These are phyloP conservation scores for Monopterus albus DNA, from an alignment of 2,113 vertebrate genomes.

Conservation along the genomic window DNA sequence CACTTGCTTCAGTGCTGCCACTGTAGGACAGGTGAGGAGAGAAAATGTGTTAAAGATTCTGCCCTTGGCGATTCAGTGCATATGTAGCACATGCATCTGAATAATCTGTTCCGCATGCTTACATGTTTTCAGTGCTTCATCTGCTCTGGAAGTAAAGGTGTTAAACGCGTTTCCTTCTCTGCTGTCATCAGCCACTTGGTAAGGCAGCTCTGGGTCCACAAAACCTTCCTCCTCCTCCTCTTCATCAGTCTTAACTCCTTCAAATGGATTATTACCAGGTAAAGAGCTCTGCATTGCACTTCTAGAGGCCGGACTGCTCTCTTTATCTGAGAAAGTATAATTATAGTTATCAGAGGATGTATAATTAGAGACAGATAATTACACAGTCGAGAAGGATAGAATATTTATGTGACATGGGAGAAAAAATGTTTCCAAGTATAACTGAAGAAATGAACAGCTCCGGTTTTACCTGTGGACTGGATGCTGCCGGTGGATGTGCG, in stretches of 20 bases:
- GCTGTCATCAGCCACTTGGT: constrained; percentile 59
- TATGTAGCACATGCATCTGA: too few species aligned
- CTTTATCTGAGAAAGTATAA: constrained; percentile 71
- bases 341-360: constrained; percentile 20
- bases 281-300: constrained; percentile 42
- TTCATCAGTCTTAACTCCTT: constrained; percentile 67
- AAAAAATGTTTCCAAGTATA: background rate
- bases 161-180: constrained; percentile 64
- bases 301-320: constrained; percentile 57
- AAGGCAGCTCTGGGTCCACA: constrained; percentile 72
- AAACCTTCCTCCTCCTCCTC: constrained; percentile 72
- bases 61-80: too few species aligned
- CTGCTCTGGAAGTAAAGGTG: constrained; percentile 76
- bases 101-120: constrained; percentile 20
- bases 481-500: constrained; percentile 81
- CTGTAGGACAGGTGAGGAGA: constrained; percentile 43
- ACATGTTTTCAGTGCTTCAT: constrained; percentile 83
- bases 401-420: background rate
- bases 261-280: constrained; percentile 66
- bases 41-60: too few species aligned
- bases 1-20: constrained; percentile 83
- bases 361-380: constrained; percentile 5
- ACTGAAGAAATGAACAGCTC: background rate
- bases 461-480: constrained; percentile 88
- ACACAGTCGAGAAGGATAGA: background rate